Evolutionary conservation across 2,888 invertebrate genomes (phyloP).

Genomic region (Lycophotia porphyrea): DNA sequence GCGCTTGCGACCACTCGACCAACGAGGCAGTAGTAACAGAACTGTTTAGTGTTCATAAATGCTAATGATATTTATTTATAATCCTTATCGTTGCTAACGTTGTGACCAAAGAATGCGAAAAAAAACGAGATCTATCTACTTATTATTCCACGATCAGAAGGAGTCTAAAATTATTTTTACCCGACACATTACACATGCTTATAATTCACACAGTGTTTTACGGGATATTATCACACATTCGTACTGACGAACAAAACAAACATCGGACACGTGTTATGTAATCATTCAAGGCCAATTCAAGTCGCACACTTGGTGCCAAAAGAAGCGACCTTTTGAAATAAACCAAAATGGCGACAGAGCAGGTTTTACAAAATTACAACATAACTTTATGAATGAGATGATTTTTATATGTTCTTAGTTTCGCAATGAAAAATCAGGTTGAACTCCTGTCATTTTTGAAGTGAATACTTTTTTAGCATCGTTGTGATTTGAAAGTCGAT

Average conservation of each 20-base stretch:
- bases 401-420: neutral
- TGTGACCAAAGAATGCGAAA: neutral
- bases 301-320: constrained; percentile 1
- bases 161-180: constrained; percentile 13
- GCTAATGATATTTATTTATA: neutral
- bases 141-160: constrained; percentile 11
- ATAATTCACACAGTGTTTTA: constrained; percentile 14
- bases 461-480: no score
- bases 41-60: neutral
- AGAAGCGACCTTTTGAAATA: constrained; percentile 2
- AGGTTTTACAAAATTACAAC: neutral
- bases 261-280: constrained; percentile 30
- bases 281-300: constrained; percentile 21
- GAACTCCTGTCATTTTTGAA: neutral
- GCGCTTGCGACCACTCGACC: neutral
- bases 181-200: constrained; percentile 16
- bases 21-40: neutral
- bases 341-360: constrained; percentile 1
- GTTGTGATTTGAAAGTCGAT: no score
- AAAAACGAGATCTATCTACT: neutral
- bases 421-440: neutral
- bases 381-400: neutral
- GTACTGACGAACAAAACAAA: constrained; percentile 25
- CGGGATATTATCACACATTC: constrained; percentile 27
- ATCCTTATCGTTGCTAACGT: neutral